These are phyloP conservation scores for Aphrophora alni DNA, from an alignment of 2,888 invertebrate species.

Conservation along the genomic window DNA sequence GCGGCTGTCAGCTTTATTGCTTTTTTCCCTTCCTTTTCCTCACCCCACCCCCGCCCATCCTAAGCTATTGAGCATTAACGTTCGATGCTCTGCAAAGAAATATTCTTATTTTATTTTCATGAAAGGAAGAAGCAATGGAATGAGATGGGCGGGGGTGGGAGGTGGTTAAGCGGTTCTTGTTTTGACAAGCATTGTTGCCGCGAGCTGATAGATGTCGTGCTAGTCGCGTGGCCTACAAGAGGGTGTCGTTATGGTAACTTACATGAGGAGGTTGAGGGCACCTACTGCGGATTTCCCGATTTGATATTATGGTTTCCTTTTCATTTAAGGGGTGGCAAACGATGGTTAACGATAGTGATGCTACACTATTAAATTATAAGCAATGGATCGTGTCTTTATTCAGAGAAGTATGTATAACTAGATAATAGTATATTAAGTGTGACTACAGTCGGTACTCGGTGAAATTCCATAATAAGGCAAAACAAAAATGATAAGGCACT, in stretches of 20 bases:
- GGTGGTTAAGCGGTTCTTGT: conserved; percentile 31
- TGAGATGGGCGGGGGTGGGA: conserved; percentile 17
- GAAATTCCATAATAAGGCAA: too few species aligned
- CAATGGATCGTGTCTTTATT: too few species aligned
- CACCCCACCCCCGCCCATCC: conserved; percentile 16
- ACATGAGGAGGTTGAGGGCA: background rate
- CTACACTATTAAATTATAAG: too few species aligned
- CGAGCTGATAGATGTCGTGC: conserved; percentile 36
- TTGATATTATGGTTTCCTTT: conserved; percentile 9
- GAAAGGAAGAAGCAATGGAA: conserved; percentile 26
- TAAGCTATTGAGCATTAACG: conserved; percentile 35
- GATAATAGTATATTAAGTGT: too few species aligned
- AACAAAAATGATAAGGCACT: too few species aligned
- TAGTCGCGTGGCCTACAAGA: conserved; percentile 30
- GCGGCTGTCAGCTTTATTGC: conserved; percentile 46
- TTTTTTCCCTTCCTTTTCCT: conserved; percentile 39
- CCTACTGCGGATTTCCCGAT: conserved; percentile 32
- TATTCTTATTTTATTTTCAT: conserved; percentile 42
- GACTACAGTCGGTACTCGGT: too few species aligned
- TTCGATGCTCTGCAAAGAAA: conserved; percentile 36
- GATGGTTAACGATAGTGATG: too few species aligned
- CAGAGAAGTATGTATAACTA: too few species aligned
- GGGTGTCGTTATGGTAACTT: conserved; percentile 13
- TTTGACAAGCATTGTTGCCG: conserved; percentile 42
- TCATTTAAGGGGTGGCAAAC: background rate